Evolutionary conservation across 2,888 invertebrate species (phyloP), one percentile per base, ranked within the genome.

Genomic region (Sesia bembeciformis): DNA sequence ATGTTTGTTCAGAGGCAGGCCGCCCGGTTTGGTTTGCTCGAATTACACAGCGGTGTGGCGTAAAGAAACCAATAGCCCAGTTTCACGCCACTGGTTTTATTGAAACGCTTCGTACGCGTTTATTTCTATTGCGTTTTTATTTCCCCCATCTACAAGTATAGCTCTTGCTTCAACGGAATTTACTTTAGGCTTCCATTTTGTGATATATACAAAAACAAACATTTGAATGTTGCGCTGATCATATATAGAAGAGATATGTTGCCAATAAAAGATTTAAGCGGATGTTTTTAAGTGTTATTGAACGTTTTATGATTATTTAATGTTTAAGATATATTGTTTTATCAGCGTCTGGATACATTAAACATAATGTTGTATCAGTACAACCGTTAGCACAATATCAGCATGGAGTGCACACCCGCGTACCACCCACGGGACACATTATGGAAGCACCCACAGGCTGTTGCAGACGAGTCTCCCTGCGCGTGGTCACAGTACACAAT

Each of bases 51-150:
- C 53, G 55, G 60, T 59, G 60, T 62, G 56, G 60, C 57, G 72
- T 72, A 78, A 81, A 79, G 81, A 78, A 81, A 76, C 76, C 83
- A 81, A 84, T 80, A 78, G 75, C 70, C 67, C 64, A 66, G 72
- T 75, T 81, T 78, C 75, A 76, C 71, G 70, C 79, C 70, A 72
- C 67, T 70, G 76, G 70, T 79, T 84, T 79, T 84, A 83, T 84
- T 81, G 80, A 84, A 84, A 81, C 78, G 73, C 74, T 64, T 59
- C 63, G 72, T 65, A 70, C 67, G 63, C 67, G 70, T 62, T 64
- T 62, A 68, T 74, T 78, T 77, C 74, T 74, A 70, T 67, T 65
- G 62, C 62, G 68, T 70, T 76, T 76, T 77, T 74, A 73, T 65
- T 67, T 58, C 68, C 70, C 70, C 2, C 23, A 23, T 23, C 23